Percentiles rank a stretch among this genome's conserved stretches.
phyloP scores from a whole-genome alignment of 1,140 invertebrate genomes.

The Atta texana region DNA sequence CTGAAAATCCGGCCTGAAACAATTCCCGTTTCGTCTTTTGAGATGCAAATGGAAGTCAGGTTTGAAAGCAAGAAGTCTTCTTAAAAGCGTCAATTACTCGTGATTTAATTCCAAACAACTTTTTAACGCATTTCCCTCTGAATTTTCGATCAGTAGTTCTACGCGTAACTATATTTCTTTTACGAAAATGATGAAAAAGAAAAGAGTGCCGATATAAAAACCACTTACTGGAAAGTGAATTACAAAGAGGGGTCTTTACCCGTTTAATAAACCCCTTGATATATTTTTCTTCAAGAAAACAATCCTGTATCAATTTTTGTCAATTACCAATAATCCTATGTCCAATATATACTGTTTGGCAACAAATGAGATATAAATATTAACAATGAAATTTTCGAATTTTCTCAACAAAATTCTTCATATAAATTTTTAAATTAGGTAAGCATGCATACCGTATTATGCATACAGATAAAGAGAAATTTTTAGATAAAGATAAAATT shows the following conservation, averaged over 20 bases:
- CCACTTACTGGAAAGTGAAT: neutral
- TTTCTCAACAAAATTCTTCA: neutral
- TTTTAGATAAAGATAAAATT: neutral
- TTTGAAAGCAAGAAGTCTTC: neutral
- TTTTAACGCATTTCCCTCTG: neutral
- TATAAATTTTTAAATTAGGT: neutral
- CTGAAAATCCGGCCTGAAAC: neutral
- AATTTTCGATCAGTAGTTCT: neutral
- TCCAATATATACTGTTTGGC: neutral
- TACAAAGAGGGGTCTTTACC: neutral
- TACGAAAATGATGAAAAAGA: neutral
- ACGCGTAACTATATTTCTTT: too few relatives aligned
- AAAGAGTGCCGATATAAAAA: neutral
- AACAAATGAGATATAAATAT: neutral
- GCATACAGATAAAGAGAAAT: neutral
- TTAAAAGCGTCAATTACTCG: conserved; percentile 27
- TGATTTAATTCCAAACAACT: conserved; percentile 32
- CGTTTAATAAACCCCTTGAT: neutral
- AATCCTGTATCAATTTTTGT: conserved; percentile 10
- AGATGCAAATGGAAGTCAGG: conserved; percentile 23
- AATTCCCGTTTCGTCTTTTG: conserved; percentile 22
- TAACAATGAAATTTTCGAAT: neutral
- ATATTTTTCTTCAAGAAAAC: neutral
- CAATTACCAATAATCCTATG: neutral
- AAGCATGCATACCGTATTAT: neutral